Conservation (phyloP, 2,888 invertebrate genomes). For the Notodonta dromedarius region DNA sequence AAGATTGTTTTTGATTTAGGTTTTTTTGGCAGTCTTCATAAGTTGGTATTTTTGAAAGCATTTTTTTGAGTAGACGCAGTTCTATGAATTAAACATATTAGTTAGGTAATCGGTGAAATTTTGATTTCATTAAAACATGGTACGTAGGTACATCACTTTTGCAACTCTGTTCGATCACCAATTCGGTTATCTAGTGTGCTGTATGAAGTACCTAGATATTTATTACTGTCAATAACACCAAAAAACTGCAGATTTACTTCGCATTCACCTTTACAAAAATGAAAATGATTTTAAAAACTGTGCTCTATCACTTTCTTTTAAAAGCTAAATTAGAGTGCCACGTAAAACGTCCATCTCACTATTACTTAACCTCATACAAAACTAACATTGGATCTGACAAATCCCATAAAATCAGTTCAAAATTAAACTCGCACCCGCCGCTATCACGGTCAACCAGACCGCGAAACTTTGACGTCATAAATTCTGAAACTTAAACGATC, state of each 20-base stretch:
- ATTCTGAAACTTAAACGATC: slow-evolving; percentile 47
- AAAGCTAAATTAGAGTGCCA: too few relatives aligned
- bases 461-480: slow-evolving; percentile 37
- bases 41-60: too few relatives aligned
- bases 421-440: slow-evolving; percentile 19
- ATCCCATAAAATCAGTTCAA: slow-evolving; percentile 9
- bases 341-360: background rate
- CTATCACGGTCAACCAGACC: slow-evolving; percentile 29
- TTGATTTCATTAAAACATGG: background rate
- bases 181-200: too few relatives aligned
- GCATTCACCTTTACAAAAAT: too few relatives aligned
- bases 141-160: too few relatives aligned
- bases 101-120: background rate
- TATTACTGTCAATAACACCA: too few relatives aligned
- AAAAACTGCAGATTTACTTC: too few relatives aligned
- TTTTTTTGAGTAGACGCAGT: background rate
- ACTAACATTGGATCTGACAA: background rate
- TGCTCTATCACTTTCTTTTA: too few relatives aligned
- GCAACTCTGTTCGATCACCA: too few relatives aligned
- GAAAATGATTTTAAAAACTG: too few relatives aligned
- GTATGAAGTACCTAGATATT: too few relatives aligned
- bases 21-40: background rate
- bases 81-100: background rate
- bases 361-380: background rate
- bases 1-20: background rate